phyloP scores from a whole-genome alignment of 2,113 vertebrate species.

The Phaethon lepturus region DNA sequence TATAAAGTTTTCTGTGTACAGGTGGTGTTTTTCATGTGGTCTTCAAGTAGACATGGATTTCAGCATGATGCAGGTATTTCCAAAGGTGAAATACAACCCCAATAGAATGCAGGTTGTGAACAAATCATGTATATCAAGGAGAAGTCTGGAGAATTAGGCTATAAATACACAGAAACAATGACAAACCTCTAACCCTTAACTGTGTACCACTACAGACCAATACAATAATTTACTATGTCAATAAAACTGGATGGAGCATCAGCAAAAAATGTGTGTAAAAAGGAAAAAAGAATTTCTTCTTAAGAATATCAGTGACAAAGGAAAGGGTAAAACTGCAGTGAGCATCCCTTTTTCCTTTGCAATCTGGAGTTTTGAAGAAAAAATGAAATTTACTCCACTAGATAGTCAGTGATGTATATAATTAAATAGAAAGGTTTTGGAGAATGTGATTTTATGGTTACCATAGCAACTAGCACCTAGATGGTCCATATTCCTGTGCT shows the following conservation, averaged over 20 bases:
- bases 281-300: not conserved
- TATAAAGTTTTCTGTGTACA: not conserved
- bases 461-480: conserved; percentile 24
- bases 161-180: conserved; percentile 55
- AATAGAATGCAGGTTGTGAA: not conserved
- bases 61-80: not conserved
- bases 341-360: not conserved
- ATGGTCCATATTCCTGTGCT: not conserved
- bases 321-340: not conserved
- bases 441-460: conserved; percentile 35
- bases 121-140: conserved; percentile 20
- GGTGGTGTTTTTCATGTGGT: not conserved
- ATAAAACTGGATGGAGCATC: not conserved
- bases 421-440: conserved; percentile 53
- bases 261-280: not conserved
- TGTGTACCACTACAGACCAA: not conserved
- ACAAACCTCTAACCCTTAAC: conserved; percentile 48
- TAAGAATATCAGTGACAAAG: not conserved
- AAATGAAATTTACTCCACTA: conserved; percentile 1
- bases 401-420: conserved; percentile 29
- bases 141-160: conserved; percentile 16
- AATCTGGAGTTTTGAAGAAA: not conserved
- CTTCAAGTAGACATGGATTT: not conserved
- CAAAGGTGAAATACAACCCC: conserved; percentile 1
- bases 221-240: conserved; percentile 35